Percentiles rank a stretch among this genome's conserved stretches.
These are phyloP conservation scores for Tinea pellionella DNA, from an alignment of 2,888 invertebrate genomes.

Conservation along the genomic window DNA sequence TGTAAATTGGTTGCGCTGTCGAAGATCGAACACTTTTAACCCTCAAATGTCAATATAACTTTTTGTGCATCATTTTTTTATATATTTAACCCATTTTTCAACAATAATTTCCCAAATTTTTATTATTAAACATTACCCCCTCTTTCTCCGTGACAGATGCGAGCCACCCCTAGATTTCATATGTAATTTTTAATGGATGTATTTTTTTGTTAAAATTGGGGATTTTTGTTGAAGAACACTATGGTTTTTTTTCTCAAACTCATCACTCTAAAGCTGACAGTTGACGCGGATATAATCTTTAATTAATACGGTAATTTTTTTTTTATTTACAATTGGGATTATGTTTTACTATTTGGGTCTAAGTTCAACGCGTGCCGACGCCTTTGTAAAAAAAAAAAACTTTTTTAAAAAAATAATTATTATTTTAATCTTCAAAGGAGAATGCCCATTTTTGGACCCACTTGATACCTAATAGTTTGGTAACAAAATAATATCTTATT, in stretches of 20 bases:
- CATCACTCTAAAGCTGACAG: slow-evolving; percentile 61
- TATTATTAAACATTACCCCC: slow-evolving; percentile 25
- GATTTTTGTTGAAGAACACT: slow-evolving; percentile 34
- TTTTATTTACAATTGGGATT: slow-evolving; percentile 28
- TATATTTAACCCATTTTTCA: slow-evolving; percentile 63
- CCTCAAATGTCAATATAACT: slow-evolving; percentile 30
- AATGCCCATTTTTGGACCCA: too few relatives aligned
- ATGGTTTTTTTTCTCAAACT: slow-evolving; percentile 40
- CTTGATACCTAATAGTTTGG: too few relatives aligned
- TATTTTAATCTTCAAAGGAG: too few relatives aligned
- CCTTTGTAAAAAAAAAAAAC: too few relatives aligned
- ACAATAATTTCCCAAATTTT: slow-evolving; percentile 48
- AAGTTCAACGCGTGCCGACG: slow-evolving; percentile 20
- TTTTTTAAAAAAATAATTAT: too few relatives aligned
- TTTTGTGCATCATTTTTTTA: slow-evolving; percentile 32
- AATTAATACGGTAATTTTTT: slow-evolving; percentile 61
- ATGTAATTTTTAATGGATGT: slow-evolving; percentile 57
- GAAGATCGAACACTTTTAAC: slow-evolving; percentile 26
- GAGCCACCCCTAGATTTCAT: slow-evolving; percentile 38
- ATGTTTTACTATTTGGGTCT: slow-evolving; percentile 34
- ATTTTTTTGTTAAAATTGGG: slow-evolving; percentile 40
- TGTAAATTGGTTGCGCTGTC: slow-evolving; percentile 16
- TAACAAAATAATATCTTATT: too few relatives aligned
- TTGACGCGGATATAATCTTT: slow-evolving; percentile 68
- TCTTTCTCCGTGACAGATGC: slow-evolving; percentile 50